Base-by-base conservation (phyloP, 1,140 invertebrate species). In the Drosophila oshimai region DNA sequence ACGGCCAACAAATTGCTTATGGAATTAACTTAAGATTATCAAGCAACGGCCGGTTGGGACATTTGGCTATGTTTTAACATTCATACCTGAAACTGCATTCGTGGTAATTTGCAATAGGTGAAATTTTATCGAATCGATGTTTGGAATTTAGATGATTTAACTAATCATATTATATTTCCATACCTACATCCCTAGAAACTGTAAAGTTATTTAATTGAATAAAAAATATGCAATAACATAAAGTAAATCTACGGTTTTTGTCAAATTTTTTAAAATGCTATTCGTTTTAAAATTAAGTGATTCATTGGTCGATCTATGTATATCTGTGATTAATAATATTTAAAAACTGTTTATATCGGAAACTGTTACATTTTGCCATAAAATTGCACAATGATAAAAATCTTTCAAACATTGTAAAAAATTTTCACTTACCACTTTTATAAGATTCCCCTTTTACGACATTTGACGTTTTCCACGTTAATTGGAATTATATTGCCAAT, bases 401-500 rank as follows among this genome's bases (percentile, higher is more conserved):
- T 20, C 9, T 9, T 4, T 10, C 9, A 46, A 29, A 10, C 5
- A 24, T 24, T 57, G 26, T 22, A 5, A 26, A 26, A 4, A 12
- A 47, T 24, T 64, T 70, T 70, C 46, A 37, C 36, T 42, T 47
- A 77, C 26, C 37, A 33, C 37, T 54, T 20, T 57, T 41, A 28
- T 53, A 37, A 13, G 39, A 61, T 60, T 61, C 46, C 46, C 33
- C 61, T 67, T 76, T 53, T 36, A 17, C 17, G 36, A 39, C 20
- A 39, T 42, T 60, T 55, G 68, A 41, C 47, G 34, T 76, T 76
- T 80, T 83, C 47, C 73, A 73, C 61, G 39, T 55, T 78, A 78
- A 83, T 83, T 83, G 78, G 65, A 74, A 57, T 74, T 79, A 75
- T 86, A 84, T 72, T 86, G 80, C 54, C 74, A 74, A 84, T 84